A percentile compares a stretch with the other conserved stretches of the same genome.
These are phyloP conservation scores for Burhinus bistriatus DNA, from an alignment of 2,113 vertebrate genomes.

Conservation along the genomic window DNA sequence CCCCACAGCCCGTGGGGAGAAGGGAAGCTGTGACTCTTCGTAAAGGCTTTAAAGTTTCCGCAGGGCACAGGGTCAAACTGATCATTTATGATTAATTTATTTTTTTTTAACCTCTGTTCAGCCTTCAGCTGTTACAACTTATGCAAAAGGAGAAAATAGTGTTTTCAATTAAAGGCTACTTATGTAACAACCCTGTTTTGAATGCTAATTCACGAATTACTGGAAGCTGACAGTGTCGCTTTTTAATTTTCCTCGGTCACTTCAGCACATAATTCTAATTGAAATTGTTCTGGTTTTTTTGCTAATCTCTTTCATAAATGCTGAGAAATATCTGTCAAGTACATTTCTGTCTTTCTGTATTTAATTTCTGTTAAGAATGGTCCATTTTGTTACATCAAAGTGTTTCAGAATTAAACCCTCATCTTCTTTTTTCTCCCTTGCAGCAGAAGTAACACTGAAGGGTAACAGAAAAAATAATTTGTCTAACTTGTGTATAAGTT, in stretches of 20 bases:
- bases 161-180: conserved; percentile 53
- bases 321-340: conserved; percentile 6
- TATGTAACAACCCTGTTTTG: conserved; percentile 44
- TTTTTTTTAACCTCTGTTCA: not conserved
- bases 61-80: not conserved
- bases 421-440: not conserved
- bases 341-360: not conserved
- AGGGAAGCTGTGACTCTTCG: not conserved
- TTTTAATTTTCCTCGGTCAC: conserved; percentile 21
- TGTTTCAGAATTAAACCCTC: not conserved
- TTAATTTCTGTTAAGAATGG: conserved; percentile 14
- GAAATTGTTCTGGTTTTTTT: not conserved
- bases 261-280: conserved; percentile 30
- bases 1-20: not conserved
- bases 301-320: not conserved
- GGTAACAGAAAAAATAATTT: conserved; percentile 36
- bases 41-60: not conserved
- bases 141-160: not conserved
- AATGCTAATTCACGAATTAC: conserved; percentile 47
- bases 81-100: not conserved
- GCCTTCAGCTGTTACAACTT: not conserved
- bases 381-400: conserved; percentile 16
- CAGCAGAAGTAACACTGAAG: not conserved
- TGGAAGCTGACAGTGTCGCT: not conserved
- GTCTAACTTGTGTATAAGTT: conserved; percentile 35